Conservation (phyloP, 2,113 vertebrate species). For the Gila orcuttii region DNA sequence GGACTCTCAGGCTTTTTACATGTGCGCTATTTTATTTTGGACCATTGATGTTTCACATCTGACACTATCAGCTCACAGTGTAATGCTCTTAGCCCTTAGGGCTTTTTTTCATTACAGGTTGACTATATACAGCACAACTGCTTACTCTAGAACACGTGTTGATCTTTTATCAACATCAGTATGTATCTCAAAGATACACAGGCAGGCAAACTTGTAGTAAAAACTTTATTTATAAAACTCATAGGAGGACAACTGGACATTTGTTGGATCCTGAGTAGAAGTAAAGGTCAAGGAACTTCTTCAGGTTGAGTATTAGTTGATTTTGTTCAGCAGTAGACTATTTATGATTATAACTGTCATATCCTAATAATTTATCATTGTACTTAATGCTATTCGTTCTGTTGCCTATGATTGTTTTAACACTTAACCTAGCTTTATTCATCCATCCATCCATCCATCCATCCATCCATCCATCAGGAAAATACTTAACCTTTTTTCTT, state of each 20-base stretch:
- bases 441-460: too few species aligned
- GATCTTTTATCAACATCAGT: slow-evolving; percentile 57
- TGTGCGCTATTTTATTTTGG: slow-evolving; percentile 46
- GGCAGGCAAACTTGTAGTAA: slow-evolving; percentile 51
- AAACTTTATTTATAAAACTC: slow-evolving; percentile 60
- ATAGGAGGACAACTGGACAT: slow-evolving; percentile 19
- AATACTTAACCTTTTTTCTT: too few species aligned
- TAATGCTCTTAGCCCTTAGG: slow-evolving; percentile 43
- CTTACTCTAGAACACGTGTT: not conserved
- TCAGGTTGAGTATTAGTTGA: slow-evolving; percentile 50
- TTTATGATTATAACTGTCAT: not conserved
- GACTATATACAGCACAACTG: slow-evolving; percentile 68
- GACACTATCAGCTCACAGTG: slow-evolving; percentile 32
- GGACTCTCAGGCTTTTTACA: slow-evolving; percentile 25
- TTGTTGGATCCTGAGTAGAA: slow-evolving; percentile 20
- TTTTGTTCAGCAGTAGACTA: not conserved
- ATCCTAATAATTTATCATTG: not conserved
- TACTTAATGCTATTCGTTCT: not conserved
- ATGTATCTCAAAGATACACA: slow-evolving; percentile 55
- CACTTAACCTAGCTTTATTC: not conserved
- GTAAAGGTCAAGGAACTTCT: slow-evolving; percentile 35
- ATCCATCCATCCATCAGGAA: too few species aligned
- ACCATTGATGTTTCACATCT: slow-evolving; percentile 56
- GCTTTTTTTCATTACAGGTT: slow-evolving; percentile 53
- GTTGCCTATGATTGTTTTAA: not conserved